A percentile compares a stretch with the other conserved stretches of the same genome.
Evolutionary conservation across 2,888 invertebrate genomes (phyloP).

Genomic region (Tubulanus polymorphus): DNA sequence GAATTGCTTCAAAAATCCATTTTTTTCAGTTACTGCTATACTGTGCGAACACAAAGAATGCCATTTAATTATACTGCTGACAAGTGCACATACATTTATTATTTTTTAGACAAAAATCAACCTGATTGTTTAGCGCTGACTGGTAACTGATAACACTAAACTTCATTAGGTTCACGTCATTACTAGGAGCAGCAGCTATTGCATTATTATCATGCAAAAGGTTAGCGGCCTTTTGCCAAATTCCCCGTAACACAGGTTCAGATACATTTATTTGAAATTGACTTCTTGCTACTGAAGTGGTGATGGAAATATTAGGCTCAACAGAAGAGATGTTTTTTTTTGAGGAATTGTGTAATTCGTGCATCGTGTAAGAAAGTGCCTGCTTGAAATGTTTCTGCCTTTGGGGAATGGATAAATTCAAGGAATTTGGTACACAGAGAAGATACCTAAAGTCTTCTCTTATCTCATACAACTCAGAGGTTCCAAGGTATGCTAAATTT

Average conservation of each 20-base stretch:
- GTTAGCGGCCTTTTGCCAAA: neutral
- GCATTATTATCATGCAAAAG: neutral
- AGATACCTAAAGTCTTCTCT: neutral
- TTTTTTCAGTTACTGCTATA: neutral
- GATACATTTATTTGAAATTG: neutral
- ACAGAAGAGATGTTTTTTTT: too few species aligned
- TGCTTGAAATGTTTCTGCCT: too few species aligned
- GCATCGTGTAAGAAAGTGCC: too few species aligned
- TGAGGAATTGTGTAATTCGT: too few species aligned
- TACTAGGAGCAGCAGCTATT: neutral
- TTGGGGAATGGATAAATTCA: too few species aligned
- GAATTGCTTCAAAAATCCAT: neutral
- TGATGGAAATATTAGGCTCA: too few species aligned
- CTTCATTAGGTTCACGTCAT: neutral
- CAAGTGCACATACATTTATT: neutral
- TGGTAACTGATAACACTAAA: too few species aligned
- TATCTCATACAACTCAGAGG: neutral
- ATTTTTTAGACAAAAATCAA: neutral
- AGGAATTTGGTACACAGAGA: too few species aligned
- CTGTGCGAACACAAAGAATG: neutral
- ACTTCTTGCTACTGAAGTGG: neutral
- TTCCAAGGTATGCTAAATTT: neutral
- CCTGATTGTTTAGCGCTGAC: neutral
- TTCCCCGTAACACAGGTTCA: neutral
- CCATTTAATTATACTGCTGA: neutral